Base-by-base conservation (phyloP, 35 echinoderm and acorn worm genomes). In the Chiridota heheva region DNA sequence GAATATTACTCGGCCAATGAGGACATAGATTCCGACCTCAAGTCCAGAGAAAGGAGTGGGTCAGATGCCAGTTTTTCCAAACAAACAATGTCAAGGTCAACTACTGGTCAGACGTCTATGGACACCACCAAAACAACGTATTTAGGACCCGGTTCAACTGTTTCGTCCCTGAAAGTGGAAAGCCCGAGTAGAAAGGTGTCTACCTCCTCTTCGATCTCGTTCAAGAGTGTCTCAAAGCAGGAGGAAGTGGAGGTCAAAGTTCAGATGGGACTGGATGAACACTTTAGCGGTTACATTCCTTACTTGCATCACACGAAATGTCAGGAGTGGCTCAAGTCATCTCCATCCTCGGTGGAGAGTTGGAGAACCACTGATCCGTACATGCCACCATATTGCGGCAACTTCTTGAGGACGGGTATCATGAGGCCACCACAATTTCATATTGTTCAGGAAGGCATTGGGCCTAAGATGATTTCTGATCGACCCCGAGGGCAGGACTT, bases 1-100 rank as follows among this genome's bases (percentile, higher is more conserved):
- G 94, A 97, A 56, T 97, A 91, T 72, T 97, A 72, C 78, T 97
- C 94, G 4, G 94, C 94, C 17, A 83, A 82, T 38, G 94, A 97
- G 35, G 86, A 95, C 68, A 3, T 38, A 20, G 49, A 66, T 74
- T 4, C 36, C 15, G 40, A 61, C 20, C 70, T 24, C 28, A 66
- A 66, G 35, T 38, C 0, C 24, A 70, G 72, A 17, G 42, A 43
- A 51, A 71, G 44, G 48, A 77, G 73, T n/a, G 49, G 56, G 48
- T 58, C 48, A 7, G 55, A 60, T 18, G 40, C 48, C 1, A 77
- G 73, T 53, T 36, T 37, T 28, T 58, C 73, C 13, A 77, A 77
- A 55, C 32, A n/a, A 47, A 60, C 73, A 15, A 16, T 58, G 6
- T 77, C 73, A 31, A 33, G 34, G 5, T 42, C 81, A 2, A 55